Base-by-base conservation (phyloP, 2,888 invertebrate species). In the Drosophila fulvimacula region DNA sequence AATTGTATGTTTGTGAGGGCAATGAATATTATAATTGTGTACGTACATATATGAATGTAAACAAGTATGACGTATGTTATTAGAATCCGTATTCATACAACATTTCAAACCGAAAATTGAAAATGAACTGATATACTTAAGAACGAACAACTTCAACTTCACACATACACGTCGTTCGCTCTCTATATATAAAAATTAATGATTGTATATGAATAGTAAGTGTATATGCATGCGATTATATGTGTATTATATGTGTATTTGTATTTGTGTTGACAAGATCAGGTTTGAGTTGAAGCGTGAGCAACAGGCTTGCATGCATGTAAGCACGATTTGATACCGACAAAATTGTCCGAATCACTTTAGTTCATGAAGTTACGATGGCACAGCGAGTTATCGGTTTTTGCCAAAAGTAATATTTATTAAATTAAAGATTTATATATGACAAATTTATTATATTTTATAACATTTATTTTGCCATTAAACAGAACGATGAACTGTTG, bases 91-190 rank as follows among this genome's bases (percentile, higher is more conserved):
- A 73, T 68, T 59, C 56, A 73, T 49, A 73, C 78, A 67, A 42
- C 74, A 76, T 77, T 60, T 73, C 75, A 74, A 78, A 78, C 74
- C 75, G 69, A 76, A 69, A 73, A 78, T 64, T 64, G 61, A 73
- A 76, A 73, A 73, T 61, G 75, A 78, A 76, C 75, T 76, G 74
- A 64, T 69, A 64, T 69, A 78, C 74, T 64, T 34, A 69, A 75
- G 75, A 76, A 76, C 64, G 79, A 74, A 66, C 72, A 71, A 76
- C 75, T 76, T 78, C 41, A 76, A 78, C 74, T 76, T 73, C 69
- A 69, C 61, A 58, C 70, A 73, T 34, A 61, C 61, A 62, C 55
- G 24, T 56, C 24, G 72, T 36, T 55, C 9, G 15, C 21, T 34
- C 32, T 15, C 46, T 21, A 9, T 19, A 38, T 76, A 48, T 46